These are phyloP conservation scores for Amniataba percoides DNA, from an alignment of 2,797 vertebrate species.

Conservation along the genomic window DNA sequence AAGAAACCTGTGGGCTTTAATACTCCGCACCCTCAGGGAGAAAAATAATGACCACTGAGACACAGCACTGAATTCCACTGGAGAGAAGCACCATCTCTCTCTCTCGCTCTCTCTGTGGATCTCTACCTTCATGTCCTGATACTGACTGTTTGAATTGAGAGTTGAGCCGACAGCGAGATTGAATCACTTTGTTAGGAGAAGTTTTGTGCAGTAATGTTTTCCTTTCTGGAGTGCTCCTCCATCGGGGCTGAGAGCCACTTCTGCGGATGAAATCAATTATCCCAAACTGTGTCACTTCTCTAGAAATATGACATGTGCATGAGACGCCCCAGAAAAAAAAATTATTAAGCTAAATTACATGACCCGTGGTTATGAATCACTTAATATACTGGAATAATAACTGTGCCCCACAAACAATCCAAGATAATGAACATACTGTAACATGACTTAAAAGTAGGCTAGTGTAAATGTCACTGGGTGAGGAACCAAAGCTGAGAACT, in stretches of 20 bases:
- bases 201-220: slow-evolving; percentile 56
- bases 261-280: slow-evolving; percentile 57
- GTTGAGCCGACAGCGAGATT: slow-evolving; percentile 55
- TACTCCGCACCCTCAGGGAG: slow-evolving; percentile 44
- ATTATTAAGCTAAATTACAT: slow-evolving; percentile 18
- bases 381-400: slow-evolving; percentile 23
- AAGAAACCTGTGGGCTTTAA: slow-evolving; percentile 58
- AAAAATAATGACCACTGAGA: slow-evolving; percentile 62
- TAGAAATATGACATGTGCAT: slow-evolving; percentile 43
- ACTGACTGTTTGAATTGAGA: slow-evolving; percentile 61
- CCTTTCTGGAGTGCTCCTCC: slow-evolving; percentile 38
- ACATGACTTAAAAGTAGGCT: slow-evolving; percentile 7
- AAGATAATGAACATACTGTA: slow-evolving; percentile 23
- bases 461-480: slow-evolving; percentile 7
- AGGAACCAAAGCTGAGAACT: slow-evolving; percentile 2
- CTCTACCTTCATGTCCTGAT: slow-evolving; percentile 50
- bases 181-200: slow-evolving; percentile 57
- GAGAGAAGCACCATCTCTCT: slow-evolving; percentile 38
- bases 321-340: slow-evolving; percentile 2
- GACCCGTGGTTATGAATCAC: slow-evolving; percentile 37
- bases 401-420: slow-evolving; percentile 25
- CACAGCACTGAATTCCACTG: slow-evolving; percentile 48
- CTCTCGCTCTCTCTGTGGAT: slow-evolving; percentile 17
- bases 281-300: slow-evolving; percentile 54
- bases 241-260: slow-evolving; percentile 47